Evolutionary conservation across 2,888 invertebrate genomes (phyloP), one percentile per base, ranked within the genome.

Genomic region (Pharmacophagus antenor): DNA sequence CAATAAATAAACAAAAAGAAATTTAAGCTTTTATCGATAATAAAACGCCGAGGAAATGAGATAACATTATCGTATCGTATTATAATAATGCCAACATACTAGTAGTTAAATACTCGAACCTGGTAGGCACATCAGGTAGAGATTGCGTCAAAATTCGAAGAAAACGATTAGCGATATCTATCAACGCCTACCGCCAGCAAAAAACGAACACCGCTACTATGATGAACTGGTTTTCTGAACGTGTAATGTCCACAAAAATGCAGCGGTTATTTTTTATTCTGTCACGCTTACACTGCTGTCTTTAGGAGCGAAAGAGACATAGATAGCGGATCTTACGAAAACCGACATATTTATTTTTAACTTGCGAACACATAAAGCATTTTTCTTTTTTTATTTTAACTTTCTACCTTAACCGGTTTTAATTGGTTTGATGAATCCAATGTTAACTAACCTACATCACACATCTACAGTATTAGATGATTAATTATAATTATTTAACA

Each of bases 291-390:
- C 18, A 41, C 22, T 17, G 41, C 25, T 5, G 5, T 4, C n/a
- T 7, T 31, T 20, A 41, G 20, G 68, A 53, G 20, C 63, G 70
- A 84, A 61, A 73, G 70, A 67, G 75, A 79, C 23, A 61, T 47
- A 53, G 53, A 15, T 46, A 63, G 51, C 55, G 63, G 61, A 60
- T 62, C 62, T 67, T 66, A 69, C 68, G 63, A 77, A 82, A 86
- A 83, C 81, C 75, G 73, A 84, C 71, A 70, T 87, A 85, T 88
- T n/a, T 37, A 88, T 88, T 86, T 88, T 88, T 87, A 87, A 87
- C 88, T 87, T 85, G 83, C 77, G 71, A 72, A 71, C 77, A 80
- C 79, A 85, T 84, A 84, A 86, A 85, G 70, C 74, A 84, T 81
- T 82, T 83, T 84, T 84, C n/a, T 37, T n/a, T 81, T 82, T 83